Evolutionary conservation across 2,113 vertebrate genomes (phyloP).

Genomic region (Cinclus cinclus): DNA sequence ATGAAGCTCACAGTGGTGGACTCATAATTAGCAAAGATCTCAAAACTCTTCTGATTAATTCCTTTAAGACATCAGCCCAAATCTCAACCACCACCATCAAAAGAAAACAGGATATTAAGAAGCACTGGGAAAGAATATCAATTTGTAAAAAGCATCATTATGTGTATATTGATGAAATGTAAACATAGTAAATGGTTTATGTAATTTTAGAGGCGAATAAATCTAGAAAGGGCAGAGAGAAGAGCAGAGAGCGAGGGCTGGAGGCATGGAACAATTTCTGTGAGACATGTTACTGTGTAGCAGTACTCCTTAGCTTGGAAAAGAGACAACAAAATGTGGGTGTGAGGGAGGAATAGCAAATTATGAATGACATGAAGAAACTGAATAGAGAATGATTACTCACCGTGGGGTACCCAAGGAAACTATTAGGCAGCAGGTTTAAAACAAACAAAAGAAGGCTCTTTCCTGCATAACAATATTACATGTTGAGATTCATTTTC

Average conservation of each 20-base stretch:
- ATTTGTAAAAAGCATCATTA: background rate
- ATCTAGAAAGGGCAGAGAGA: background rate
- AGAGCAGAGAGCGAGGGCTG: background rate
- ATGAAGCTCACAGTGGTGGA: background rate
- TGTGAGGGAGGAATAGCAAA: slow-evolving; percentile 39
- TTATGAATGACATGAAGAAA: slow-evolving; percentile 43
- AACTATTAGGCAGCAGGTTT: slow-evolving; percentile 54
- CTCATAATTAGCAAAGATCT: slow-evolving; percentile 4
- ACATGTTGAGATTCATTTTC: background rate
- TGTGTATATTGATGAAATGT: background rate
- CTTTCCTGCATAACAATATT: background rate
- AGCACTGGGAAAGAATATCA: background rate
- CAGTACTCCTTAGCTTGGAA: background rate
- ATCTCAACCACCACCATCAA: background rate
- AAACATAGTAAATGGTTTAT: background rate
- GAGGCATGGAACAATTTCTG: background rate
- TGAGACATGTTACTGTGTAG: background rate
- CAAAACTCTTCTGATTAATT: slow-evolving; percentile 1
- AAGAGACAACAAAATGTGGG: slow-evolving; percentile 20
- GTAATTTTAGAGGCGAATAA: background rate
- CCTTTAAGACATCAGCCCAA: background rate
- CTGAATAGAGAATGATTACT: slow-evolving; percentile 68
- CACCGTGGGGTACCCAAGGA: slow-evolving; percentile 41
- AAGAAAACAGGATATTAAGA: background rate
- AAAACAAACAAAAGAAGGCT: slow-evolving; percentile 64